These are phyloP conservation scores for Eriocheir sinensis DNA, from an alignment of 1,140 invertebrate genomes.

Conservation along the genomic window DNA sequence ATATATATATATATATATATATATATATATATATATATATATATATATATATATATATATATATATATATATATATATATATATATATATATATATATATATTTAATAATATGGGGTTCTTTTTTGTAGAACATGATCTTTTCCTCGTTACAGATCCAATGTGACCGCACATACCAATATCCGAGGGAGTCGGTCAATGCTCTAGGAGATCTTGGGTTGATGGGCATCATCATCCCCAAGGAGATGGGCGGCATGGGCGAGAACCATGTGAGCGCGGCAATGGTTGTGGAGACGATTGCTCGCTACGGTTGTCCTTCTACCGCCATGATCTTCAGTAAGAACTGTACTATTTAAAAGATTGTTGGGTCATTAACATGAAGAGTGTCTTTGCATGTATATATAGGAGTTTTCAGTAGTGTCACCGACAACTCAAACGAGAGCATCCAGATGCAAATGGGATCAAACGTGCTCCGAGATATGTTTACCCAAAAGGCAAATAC, in stretches of 20 bases:
- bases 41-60: conserved; percentile 52
- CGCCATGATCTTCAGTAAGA: conserved; percentile 77
- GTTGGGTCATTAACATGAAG: not conserved
- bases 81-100: conserved; percentile 50
- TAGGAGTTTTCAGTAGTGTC: no score
- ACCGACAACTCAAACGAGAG: no score
- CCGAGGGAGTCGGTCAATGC: conserved; percentile 58
- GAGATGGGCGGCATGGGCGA: conserved; percentile 69
- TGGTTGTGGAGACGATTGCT: conserved; percentile 74
- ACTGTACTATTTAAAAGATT: not conserved
- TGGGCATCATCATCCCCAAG: conserved; percentile 76
- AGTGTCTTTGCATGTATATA: no score
- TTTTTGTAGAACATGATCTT: not conserved
- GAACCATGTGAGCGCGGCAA: conserved; percentile 60
- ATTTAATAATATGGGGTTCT: not conserved
- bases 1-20: conserved; percentile 43
- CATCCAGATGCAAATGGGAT: no score
- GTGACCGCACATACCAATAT: conserved; percentile 65
- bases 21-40: conserved; percentile 20
- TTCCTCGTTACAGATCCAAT: conserved; percentile 59
- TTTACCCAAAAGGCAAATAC: no score
- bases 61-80: conserved; percentile 59
- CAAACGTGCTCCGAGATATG: no score
- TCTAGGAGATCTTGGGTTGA: conserved; percentile 66
- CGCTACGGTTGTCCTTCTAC: conserved; percentile 74